Evolutionary conservation across 1,140 invertebrate genomes (phyloP), one percentile per base, ranked within the genome.

Genomic region (Thaumetopoea pityocampa): DNA sequence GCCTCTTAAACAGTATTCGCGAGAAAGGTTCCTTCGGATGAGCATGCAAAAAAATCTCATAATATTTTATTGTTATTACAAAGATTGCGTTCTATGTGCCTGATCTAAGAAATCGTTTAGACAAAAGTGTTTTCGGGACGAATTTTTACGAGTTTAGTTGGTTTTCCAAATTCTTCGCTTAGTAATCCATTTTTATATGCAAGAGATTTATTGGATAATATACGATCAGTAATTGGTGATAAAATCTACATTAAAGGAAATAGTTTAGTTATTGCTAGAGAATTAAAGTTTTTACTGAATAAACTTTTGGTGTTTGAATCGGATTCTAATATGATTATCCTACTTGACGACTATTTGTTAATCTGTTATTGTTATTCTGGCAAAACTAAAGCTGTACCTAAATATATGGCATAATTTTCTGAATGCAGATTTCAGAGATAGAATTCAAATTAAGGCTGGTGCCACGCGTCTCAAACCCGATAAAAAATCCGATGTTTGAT

Each of bases 31-130:
- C 34, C 24, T 35, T 22, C 29, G 41, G 17, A 49, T 9, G 41
- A 9, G 19, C 22, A 45, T 49, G 41, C 41, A 54, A 49, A 49
- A 47, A 45, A 37, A 36, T 35, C 49, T 30, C 49, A 43, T 55
- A 46, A 57, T 49, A 52, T 57, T 52, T 57, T 52, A 57, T 57
- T 57, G 42, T 49, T 57, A 57, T 52, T 35, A 30, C 37, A 8
- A 8, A 24, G 28, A 42, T 40, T 37, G 34, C 37, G 37, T 42
- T 35, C 34, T 33, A 16, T 28, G 26, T 43, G 23, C 46, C 23
- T 48, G 44, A 48, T 53, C 28, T 48, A 35, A 24, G 38, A 15
- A 28, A 15, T 5, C 12, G 28, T 5, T 11, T 19, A 23, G 15
- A 23, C 4, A 20, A 28, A 41, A 40, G 26, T 29, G 10, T 15